Evolutionary conservation across 1,140 invertebrate genomes (phyloP).

Genomic region (Megalopta genalis): DNA sequence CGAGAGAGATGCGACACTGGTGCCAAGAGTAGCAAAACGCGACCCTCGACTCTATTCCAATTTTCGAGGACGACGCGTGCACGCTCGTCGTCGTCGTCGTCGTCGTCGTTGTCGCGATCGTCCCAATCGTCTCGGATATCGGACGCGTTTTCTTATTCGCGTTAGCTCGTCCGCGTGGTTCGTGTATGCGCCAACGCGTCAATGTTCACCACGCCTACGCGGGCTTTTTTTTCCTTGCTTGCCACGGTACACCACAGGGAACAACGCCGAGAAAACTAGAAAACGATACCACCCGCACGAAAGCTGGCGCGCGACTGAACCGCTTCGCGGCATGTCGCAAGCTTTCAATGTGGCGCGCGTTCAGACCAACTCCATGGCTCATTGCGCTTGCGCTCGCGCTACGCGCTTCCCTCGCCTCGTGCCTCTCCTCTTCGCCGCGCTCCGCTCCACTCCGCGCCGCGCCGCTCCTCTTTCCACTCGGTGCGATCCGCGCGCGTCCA

Average conservation of each 20-base stretch:
- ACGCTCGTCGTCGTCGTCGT: no score
- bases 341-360: slow-evolving; percentile 76
- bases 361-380: slow-evolving; percentile 43
- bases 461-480: slow-evolving; percentile 13
- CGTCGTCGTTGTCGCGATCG: background rate
- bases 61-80: slow-evolving; percentile 47
- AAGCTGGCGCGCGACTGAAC: slow-evolving; percentile 78
- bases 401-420: slow-evolving; percentile 42
- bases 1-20: slow-evolving; percentile 55
- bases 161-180: slow-evolving; percentile 14
- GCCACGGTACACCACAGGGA: slow-evolving; percentile 43
- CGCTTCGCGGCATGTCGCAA: slow-evolving; percentile 75
- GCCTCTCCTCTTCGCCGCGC: background rate
- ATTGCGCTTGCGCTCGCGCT: slow-evolving; percentile 57
- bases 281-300: slow-evolving; percentile 65
- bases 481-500: slow-evolving; percentile 42
- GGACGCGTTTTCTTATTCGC: background rate
- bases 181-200: slow-evolving; percentile 19
- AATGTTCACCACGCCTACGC: slow-evolving; percentile 43
- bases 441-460: slow-evolving; percentile 1
- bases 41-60: slow-evolving; percentile 49
- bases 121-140: background rate
- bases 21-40: slow-evolving; percentile 53
- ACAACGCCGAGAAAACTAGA: slow-evolving; percentile 1
- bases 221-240: slow-evolving; percentile 37